Evolutionary conservation across 2,888 invertebrate genomes (phyloP).

Genomic region (Formica aserva): DNA sequence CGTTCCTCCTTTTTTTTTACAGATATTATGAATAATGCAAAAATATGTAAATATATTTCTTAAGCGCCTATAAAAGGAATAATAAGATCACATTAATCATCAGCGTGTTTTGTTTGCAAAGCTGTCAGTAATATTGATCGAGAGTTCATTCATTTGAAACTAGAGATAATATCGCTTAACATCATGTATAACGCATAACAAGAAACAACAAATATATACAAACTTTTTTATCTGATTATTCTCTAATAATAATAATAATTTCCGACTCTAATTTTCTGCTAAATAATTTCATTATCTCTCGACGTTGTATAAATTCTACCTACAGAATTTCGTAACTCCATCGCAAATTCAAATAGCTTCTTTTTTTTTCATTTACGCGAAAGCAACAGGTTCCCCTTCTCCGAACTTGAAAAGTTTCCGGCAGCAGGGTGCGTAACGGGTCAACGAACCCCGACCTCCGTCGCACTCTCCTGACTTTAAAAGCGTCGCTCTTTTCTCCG

Average conservation of each 20-base stretch:
- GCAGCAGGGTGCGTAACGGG: neutral
- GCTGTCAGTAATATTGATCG: neutral
- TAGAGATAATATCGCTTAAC: no score
- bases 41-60: neutral
- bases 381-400: constrained; percentile 13
- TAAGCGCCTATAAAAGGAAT: neutral
- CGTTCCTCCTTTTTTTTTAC: neutral
- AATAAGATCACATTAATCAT: neutral
- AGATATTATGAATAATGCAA: neutral
- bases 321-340: neutral
- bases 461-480: neutral
- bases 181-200: neutral
- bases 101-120: neutral
- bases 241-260: neutral
- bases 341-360: neutral
- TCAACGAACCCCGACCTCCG: neutral
- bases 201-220: neutral
- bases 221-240: neutral
- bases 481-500: neutral
- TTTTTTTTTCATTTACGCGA: neutral
- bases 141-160: neutral
- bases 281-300: neutral
- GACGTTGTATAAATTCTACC: neutral
- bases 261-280: neutral
- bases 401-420: constrained; percentile 21